Evolutionary conservation across 2,113 vertebrate species (phyloP).

Genomic region (Pseudolaguvia tuberculata): DNA sequence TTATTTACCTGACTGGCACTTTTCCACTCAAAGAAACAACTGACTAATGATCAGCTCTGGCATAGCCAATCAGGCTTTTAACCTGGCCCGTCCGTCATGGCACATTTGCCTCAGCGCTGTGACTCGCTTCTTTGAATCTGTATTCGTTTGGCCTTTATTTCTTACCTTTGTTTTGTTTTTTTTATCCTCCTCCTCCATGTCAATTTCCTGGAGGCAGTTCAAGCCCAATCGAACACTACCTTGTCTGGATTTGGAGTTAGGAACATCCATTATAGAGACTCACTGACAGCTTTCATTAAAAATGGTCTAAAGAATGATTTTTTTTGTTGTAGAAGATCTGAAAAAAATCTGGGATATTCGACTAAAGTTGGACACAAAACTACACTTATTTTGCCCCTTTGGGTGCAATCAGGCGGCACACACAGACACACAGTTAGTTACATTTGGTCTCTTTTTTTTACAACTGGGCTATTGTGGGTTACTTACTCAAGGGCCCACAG

Average conservation of each 20-base stretch:
- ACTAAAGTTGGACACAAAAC: neutral
- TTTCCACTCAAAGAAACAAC: constrained; percentile 29
- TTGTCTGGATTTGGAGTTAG: neutral
- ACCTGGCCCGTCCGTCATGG: constrained; percentile 21
- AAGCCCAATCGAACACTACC: neutral
- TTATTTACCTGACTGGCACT: constrained; percentile 20
- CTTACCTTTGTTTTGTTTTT: neutral
- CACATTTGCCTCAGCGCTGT: constrained; percentile 16
- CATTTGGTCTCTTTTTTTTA: no score
- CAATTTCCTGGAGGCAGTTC: neutral
- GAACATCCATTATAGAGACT: neutral
- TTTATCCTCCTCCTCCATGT: neutral
- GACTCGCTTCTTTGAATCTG: constrained; percentile 4
- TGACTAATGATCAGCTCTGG: constrained; percentile 37
- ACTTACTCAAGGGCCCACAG: no score
- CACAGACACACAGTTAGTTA: neutral
- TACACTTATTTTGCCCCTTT: neutral
- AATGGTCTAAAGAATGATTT: neutral
- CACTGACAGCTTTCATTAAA: neutral
- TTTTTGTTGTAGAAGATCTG: neutral
- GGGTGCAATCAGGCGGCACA: neutral
- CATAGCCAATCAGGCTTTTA: constrained; percentile 33
- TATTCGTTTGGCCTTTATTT: neutral
- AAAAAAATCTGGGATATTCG: neutral
- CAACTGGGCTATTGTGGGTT: no score